Evolutionary conservation across 2,113 vertebrate species (phyloP).

Genomic region (Edolisoma coerulescens): DNA sequence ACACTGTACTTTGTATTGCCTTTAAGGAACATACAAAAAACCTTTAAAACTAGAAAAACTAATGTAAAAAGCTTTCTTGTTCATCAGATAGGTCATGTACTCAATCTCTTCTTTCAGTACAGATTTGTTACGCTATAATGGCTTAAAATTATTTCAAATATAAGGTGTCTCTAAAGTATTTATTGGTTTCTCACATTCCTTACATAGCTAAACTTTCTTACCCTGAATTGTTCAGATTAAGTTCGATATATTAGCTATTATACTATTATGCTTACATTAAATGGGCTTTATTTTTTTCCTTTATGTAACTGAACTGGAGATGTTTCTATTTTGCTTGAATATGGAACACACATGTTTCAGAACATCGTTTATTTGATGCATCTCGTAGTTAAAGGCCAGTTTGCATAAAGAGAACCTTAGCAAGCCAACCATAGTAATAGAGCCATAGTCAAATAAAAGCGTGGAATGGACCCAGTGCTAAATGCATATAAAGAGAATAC

Average conservation of each 20-base stretch:
- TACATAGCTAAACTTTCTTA: neutral
- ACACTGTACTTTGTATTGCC: slow-evolving; percentile 25
- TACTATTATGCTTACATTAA: neutral
- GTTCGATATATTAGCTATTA: neutral
- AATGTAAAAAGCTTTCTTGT: slow-evolving; percentile 11
- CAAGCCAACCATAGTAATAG: slow-evolving; percentile 17
- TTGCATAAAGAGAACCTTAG: slow-evolving; percentile 49
- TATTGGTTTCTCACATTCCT: neutral
- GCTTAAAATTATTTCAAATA: neutral
- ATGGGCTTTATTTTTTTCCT: neutral
- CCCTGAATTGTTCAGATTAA: neutral
- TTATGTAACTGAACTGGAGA: neutral
- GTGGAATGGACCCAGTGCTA: slow-evolving; percentile 76
- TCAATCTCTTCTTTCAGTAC: neutral
- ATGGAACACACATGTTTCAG: slow-evolving; percentile 53
- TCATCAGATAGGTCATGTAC: neutral
- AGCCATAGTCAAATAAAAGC: slow-evolving; percentile 62
- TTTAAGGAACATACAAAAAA: slow-evolving; percentile 4
- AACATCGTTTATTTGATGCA: slow-evolving; percentile 60
- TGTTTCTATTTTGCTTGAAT: neutral
- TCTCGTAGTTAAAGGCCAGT: slow-evolving; percentile 47
- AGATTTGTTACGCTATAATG: neutral
- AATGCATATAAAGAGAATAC: slow-evolving; percentile 51
- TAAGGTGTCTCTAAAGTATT: neutral
- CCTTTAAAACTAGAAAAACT: slow-evolving; percentile 25